These are phyloP conservation scores for Chrysotoxum bicinctum DNA, from an alignment of 2,888 invertebrate species.

Conservation along the genomic window DNA sequence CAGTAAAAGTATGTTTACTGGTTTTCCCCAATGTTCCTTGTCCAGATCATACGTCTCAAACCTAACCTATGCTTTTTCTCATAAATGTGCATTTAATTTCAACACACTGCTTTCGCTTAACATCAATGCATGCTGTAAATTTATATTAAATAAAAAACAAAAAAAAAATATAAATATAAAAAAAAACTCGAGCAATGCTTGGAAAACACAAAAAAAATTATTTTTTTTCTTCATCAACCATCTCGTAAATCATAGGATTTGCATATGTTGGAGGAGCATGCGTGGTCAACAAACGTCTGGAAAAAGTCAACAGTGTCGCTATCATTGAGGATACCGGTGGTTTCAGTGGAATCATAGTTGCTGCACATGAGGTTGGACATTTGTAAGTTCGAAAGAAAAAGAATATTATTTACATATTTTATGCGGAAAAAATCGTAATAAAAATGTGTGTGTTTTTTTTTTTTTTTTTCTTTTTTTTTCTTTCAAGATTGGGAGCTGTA, in stretches of 20 bases:
- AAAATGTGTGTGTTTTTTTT: slow-evolving; percentile 36
- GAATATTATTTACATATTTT: slow-evolving; percentile 41
- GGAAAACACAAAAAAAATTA: not conserved
- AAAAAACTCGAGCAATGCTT: slow-evolving; percentile 39
- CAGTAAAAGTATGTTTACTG: not conserved
- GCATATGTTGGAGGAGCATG: slow-evolving; percentile 98
- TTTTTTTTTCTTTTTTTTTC: no score
- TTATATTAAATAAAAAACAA: not conserved
- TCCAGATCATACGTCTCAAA: not conserved
- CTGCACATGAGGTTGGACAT: slow-evolving; percentile 98
- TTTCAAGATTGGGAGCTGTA: slow-evolving; percentile 92
- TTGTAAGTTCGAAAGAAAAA: slow-evolving; percentile 88
- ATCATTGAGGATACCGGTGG: slow-evolving; percentile 98
- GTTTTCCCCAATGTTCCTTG: not conserved
- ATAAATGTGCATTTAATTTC: slow-evolving; percentile 16
- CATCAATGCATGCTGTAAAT: slow-evolving; percentile 20
- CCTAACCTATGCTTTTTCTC: slow-evolving; percentile 27
- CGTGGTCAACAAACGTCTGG: slow-evolving; percentile 96
- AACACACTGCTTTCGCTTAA: slow-evolving; percentile 16
- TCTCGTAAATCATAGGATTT: slow-evolving; percentile 86
- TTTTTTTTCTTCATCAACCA: slow-evolving; percentile 23
- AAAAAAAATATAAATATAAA: slow-evolving; percentile 6
- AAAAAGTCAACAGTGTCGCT: slow-evolving; percentile 97
- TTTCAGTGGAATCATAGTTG: slow-evolving; percentile 97
- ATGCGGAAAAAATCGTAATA: slow-evolving; percentile 14